These are phyloP conservation scores for Brachyptera risi DNA, from an alignment of 2,888 invertebrate species.

Conservation along the genomic window DNA sequence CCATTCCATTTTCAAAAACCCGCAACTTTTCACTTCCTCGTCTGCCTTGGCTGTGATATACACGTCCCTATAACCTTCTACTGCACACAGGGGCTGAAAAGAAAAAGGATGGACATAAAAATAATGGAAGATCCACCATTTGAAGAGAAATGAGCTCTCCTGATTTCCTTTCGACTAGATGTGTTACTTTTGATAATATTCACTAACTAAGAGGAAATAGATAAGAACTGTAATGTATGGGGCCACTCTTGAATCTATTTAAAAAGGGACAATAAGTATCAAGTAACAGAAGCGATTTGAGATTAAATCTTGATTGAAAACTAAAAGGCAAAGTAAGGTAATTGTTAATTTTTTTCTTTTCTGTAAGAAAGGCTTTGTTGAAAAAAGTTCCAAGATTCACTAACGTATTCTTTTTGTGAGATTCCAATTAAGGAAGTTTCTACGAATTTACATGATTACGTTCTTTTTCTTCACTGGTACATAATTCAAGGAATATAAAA, in stretches of 20 bases:
- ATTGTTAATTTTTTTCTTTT: too few species aligned
- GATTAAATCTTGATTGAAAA: not conserved
- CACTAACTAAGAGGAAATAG: not conserved
- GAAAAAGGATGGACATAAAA: conserved; percentile 7
- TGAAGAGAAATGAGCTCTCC: conserved; percentile 4
- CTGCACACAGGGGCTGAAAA: not conserved
- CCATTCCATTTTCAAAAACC: not conserved
- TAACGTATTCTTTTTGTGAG: too few species aligned
- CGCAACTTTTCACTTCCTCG: conserved; percentile 1
- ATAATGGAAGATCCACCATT: conserved; percentile 6
- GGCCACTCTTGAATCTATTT: not conserved
- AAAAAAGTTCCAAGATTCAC: too few species aligned
- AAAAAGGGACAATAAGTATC: not conserved
- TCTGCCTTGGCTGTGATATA: not conserved
- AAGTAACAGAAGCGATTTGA: not conserved
- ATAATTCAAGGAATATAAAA: too few species aligned
- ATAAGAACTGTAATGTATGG: not conserved
- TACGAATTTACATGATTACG: too few species aligned
- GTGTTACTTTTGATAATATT: not conserved
- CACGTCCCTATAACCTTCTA: not conserved
- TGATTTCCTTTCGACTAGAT: conserved; percentile 1
- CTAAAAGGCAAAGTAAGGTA: too few species aligned
- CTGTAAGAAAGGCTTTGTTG: too few species aligned
- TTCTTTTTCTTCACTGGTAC: too few species aligned
- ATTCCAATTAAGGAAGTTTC: too few species aligned